Conservation (phyloP, 1,140 invertebrate genomes). For the Melipona quadrifasciata region DNA sequence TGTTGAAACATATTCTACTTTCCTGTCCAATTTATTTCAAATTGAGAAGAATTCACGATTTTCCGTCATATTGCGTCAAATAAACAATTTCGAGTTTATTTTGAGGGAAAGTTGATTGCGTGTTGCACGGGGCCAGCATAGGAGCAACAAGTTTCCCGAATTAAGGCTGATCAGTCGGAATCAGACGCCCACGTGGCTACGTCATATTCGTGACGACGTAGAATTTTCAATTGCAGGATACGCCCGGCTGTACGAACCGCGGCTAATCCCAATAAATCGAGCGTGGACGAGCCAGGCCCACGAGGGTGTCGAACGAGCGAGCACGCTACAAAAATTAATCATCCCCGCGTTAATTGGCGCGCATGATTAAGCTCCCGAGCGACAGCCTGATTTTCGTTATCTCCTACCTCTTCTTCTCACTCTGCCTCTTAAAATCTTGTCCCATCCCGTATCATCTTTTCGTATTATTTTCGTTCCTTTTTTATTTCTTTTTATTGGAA, state of each 20-base stretch:
- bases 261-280: slow-evolving; percentile 66
- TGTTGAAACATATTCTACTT: neutral
- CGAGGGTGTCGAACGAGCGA: slow-evolving; percentile 54
- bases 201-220: slow-evolving; percentile 68
- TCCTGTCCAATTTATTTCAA: neutral
- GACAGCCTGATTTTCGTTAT: slow-evolving; percentile 48
- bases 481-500: neutral
- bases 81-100: neutral
- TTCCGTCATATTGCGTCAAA: too few species aligned
- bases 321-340: slow-evolving; percentile 65
- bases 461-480: neutral
- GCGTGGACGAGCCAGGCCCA: slow-evolving; percentile 54
- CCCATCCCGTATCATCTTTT: neutral
- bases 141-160: slow-evolving; percentile 41
- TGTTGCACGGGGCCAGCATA: neutral
- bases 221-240: slow-evolving; percentile 71
- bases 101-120: neutral
- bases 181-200: slow-evolving; percentile 62
- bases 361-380: slow-evolving; percentile 62
- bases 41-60: neutral
- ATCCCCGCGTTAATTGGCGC: slow-evolving; percentile 66
- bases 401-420: neutral
- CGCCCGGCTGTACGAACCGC: slow-evolving; percentile 62
- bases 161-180: slow-evolving; percentile 55
- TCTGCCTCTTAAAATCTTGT: neutral